Conservation (phyloP, 2,797 vertebrate genomes). For the Xenentodon cancila region DNA sequence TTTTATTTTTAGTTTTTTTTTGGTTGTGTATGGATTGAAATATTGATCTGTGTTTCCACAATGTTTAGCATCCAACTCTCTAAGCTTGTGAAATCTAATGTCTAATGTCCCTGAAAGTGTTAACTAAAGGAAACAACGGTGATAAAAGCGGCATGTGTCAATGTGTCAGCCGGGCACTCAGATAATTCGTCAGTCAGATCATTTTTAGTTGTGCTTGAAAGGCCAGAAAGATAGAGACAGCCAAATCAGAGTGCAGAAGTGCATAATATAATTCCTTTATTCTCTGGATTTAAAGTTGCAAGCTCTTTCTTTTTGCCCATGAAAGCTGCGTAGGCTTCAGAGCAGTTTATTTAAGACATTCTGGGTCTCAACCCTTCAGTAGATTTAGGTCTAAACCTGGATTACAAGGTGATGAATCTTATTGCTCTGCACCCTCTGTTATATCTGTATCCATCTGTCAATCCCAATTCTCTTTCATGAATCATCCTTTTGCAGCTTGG, state of each 20-base stretch:
- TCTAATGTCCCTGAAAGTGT: slow-evolving; percentile 11
- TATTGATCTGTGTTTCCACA: slow-evolving; percentile 22
- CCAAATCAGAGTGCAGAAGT: slow-evolving; percentile 33
- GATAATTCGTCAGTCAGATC: slow-evolving; percentile 43
- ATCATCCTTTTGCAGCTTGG: slow-evolving; percentile 26
- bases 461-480: slow-evolving; percentile 52
- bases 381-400: slow-evolving; percentile 66
- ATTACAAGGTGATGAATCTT: slow-evolving; percentile 66
- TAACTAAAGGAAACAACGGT: slow-evolving; percentile 7
- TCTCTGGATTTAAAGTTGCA: slow-evolving; percentile 62
- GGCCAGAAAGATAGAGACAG: slow-evolving; percentile 32
- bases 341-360: slow-evolving; percentile 64
- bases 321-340: slow-evolving; percentile 50
- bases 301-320: slow-evolving; percentile 19
- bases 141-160: slow-evolving; percentile 45
- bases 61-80: neutral
- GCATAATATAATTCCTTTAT: slow-evolving; percentile 32
- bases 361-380: slow-evolving; percentile 57
- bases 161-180: slow-evolving; percentile 33
- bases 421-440: slow-evolving; percentile 57
- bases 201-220: slow-evolving; percentile 55
- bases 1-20: slow-evolving; percentile 3
- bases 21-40: slow-evolving; percentile 16
- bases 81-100: slow-evolving; percentile 8
- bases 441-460: slow-evolving; percentile 58